Evolutionary conservation across 2,888 invertebrate species (phyloP), one percentile per base, ranked within the genome.

Genomic region (Oxycera nigricornis): DNA sequence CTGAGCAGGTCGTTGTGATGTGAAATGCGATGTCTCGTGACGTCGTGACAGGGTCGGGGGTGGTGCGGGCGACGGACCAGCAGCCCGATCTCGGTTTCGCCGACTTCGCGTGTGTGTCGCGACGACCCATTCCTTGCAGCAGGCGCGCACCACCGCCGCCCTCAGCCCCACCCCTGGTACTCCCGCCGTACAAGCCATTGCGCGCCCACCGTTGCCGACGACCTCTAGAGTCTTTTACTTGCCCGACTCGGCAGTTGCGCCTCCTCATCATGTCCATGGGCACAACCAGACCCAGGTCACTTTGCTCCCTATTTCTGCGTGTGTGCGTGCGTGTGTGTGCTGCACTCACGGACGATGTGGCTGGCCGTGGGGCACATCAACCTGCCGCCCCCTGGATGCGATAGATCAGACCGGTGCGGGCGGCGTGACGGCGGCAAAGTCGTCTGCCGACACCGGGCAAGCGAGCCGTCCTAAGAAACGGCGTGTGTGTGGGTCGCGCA

Each of bases 61-160:
- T 73, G 83, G 62, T 80, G 80, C 30, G 82, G 82, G 1, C 79
- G 82, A 26, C 80, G 82, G 79, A 79, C 84, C 6, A 80, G 0
- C 80, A 84, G 20, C 78, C 80, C 7, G 83, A 81, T 31, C 84
- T 83, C 65, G 83, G 83, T 35, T 80, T 83, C 75, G 77, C 80
- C 0, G 78, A 80, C n/a, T 65, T 14, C 65, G 28, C 24, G 65
- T 65, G 41, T 39, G 39, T 65, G 39, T 3, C 79, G 82, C 77
- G 50, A 14, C 55, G 70, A 46, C 70, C 70, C 70, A 50, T 50
- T 65, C 41, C 65, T 41, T 50, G 52, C 30, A 70, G 20, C 70
- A 70, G 70, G 70, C 70, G 67, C 67, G 24, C 65, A 65, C 65
- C 65, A 65, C 68, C 68, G 50, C 17, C 62, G 20, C 35, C 14